Base-by-base conservation (phyloP, 1,140 invertebrate genomes). In the Pentalonia nigronervosa region DNA sequence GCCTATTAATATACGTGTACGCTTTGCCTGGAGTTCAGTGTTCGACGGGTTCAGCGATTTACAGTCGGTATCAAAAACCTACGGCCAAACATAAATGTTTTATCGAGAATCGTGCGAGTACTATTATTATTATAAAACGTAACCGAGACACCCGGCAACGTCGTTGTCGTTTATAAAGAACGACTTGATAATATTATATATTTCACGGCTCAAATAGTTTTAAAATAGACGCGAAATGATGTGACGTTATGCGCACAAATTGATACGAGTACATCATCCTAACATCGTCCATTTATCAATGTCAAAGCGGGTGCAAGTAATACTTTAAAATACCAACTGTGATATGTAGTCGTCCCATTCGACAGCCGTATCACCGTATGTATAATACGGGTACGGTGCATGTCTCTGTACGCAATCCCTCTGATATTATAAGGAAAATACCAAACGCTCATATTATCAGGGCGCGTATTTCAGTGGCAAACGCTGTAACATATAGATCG, bases 171-270 rank as follows among this genome's bases (percentile, higher is more conserved):
- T 14, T n/a, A 67, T 67, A 67, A n/a, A n/a, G 11, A 67, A 67
- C 4, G 30, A 67, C 60, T n/a, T 17, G 60, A 67, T 67, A 67
- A 67, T 60, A 60, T 60, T 60, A 60, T 60, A 17, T n/a, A 67
- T 67, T 36, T 83, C 36, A 83, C 20, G n/a, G 76, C 7, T 83
- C 20, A n/a, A 83, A 83, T 83, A 83, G 34, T 67, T 83, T 36
- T 83, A 83, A 36, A 83, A 36, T 23, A 83, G 76, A 83, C 76
- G 34, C 76, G 34, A 83, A 83, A 83, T 83, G 34, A 83, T 83
- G 76, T 7, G 76, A 83, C 76, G 76, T 36, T 83, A 21, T 36
- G 76, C 21, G 17, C n/a, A 83, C 21, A 83, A 83, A 83, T 83
- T 83, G 76, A 36, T 83, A 83, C n/a, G 34, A 83, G 76, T 36